Conservation (phyloP, 2,797 vertebrate species). For the Monodelphis domestica region DNA sequence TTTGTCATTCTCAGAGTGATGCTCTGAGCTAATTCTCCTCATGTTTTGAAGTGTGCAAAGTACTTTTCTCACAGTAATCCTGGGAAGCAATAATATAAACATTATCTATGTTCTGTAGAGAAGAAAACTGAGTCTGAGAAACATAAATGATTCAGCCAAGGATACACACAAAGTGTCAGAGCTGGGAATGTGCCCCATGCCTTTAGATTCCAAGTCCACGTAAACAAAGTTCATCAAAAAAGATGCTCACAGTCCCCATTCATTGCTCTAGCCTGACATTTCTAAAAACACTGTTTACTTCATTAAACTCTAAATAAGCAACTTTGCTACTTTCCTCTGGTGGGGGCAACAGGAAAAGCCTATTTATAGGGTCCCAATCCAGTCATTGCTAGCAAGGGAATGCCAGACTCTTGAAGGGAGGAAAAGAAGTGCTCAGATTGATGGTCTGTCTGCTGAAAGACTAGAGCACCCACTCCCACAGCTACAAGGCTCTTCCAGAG, state of each 20-base stretch:
- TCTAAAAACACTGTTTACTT: neutral
- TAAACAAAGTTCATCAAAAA: neutral
- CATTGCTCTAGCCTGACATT: neutral
- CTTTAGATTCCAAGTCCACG: neutral
- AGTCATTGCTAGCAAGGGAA: neutral
- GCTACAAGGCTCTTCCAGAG: slow-evolving; percentile 18
- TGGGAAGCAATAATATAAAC: neutral
- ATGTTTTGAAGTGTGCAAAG: no score
- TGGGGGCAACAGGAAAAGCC: neutral
- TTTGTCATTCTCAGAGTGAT: neutral
- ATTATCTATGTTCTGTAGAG: neutral
- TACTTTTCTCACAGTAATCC: neutral
- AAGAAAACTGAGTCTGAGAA: neutral
- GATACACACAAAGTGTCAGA: neutral
- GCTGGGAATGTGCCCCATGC: neutral
- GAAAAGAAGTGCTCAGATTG: neutral
- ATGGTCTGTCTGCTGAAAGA: neutral
- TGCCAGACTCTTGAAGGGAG: neutral
- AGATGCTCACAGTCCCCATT: neutral
- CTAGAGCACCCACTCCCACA: neutral
- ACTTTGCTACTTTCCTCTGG: neutral
- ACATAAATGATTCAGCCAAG: neutral
- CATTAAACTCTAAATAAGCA: neutral
- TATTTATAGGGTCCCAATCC: neutral
- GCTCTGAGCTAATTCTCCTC: neutral